These are phyloP conservation scores for Buphagus erythrorhynchus DNA, from an alignment of 2,797 vertebrate genomes.

Conservation along the genomic window DNA sequence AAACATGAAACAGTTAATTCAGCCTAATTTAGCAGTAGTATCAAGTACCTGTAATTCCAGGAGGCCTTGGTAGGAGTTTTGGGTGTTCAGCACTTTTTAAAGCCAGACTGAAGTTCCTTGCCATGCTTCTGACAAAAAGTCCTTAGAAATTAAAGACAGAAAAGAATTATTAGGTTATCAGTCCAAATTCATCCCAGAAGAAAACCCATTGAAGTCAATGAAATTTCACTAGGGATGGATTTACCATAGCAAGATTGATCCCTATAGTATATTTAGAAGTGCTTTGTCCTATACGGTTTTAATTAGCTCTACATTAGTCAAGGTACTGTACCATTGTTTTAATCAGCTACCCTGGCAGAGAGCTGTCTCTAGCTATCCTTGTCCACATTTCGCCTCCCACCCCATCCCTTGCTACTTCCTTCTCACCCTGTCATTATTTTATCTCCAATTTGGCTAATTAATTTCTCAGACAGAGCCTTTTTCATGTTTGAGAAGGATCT, in stretches of 20 bases:
- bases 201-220: conserved; percentile 22
- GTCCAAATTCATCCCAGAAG: conserved; percentile 46
- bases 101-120: background rate
- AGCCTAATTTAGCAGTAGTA: background rate
- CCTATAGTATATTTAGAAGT: conserved; percentile 37
- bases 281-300: conserved; percentile 52
- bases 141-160: conserved; percentile 28
- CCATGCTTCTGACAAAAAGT: conserved; percentile 7
- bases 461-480: conserved; percentile 18
- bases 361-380: background rate
- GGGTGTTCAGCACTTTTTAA: conserved; percentile 23
- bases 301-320: conserved; percentile 63
- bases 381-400: background rate
- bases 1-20: background rate
- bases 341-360: background rate
- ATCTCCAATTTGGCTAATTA: conserved; percentile 41
- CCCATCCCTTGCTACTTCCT: background rate
- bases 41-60: background rate
- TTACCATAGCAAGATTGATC: conserved; percentile 42
- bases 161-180: conserved; percentile 54
- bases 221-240: conserved; percentile 34
- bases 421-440: conserved; percentile 17
- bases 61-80: background rate
- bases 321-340: conserved; percentile 43
- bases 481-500: conserved; percentile 14